Evolutionary conservation across 2,797 vertebrate species (phyloP).

Genomic region (Odontamblyopus rebecca): DNA sequence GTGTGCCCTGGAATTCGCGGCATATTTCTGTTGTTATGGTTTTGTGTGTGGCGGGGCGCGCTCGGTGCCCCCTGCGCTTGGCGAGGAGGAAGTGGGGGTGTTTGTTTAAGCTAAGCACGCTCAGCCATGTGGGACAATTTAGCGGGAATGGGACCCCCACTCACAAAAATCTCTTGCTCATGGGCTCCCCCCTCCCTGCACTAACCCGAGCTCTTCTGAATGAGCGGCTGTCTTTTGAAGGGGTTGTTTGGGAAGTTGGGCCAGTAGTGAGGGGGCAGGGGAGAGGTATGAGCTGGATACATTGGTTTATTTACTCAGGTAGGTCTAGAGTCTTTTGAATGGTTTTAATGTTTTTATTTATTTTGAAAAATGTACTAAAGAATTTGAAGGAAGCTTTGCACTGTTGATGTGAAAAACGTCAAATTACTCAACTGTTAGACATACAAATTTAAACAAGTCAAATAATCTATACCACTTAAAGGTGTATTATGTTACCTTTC

Average conservation of each 20-base stretch:
- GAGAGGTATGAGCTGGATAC: not conserved
- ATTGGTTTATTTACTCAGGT: not conserved
- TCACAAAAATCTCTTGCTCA: slow-evolving; percentile 13
- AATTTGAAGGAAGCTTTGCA: not conserved
- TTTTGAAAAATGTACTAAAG: not conserved
- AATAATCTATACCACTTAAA: too few species aligned
- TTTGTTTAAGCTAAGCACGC: slow-evolving; percentile 82
- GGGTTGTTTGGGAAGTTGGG: slow-evolving; percentile 59
- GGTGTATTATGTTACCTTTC: too few species aligned
- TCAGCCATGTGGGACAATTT: slow-evolving; percentile 76
- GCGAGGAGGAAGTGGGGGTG: slow-evolving; percentile 84
- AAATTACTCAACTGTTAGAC: not conserved
- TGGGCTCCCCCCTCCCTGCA: slow-evolving; percentile 16
- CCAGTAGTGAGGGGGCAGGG: slow-evolving; percentile 17
- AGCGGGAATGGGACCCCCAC: slow-evolving; percentile 65
- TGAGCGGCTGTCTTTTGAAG: slow-evolving; percentile 67
- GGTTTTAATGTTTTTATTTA: not conserved
- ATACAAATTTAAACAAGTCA: too few species aligned
- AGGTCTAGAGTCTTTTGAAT: not conserved
- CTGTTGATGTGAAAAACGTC: too few species aligned
- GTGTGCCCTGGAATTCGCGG: slow-evolving; percentile 41
- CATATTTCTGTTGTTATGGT: slow-evolving; percentile 30
- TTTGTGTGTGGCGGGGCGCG: slow-evolving; percentile 30
- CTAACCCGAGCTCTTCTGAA: slow-evolving; percentile 53
- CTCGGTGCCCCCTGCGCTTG: slow-evolving; percentile 59